A percentile compares a stretch with the other conserved stretches of the same genome.
Evolutionary conservation across 2,888 invertebrate species (phyloP).

Genomic region (Synergus laeviventris): DNA sequence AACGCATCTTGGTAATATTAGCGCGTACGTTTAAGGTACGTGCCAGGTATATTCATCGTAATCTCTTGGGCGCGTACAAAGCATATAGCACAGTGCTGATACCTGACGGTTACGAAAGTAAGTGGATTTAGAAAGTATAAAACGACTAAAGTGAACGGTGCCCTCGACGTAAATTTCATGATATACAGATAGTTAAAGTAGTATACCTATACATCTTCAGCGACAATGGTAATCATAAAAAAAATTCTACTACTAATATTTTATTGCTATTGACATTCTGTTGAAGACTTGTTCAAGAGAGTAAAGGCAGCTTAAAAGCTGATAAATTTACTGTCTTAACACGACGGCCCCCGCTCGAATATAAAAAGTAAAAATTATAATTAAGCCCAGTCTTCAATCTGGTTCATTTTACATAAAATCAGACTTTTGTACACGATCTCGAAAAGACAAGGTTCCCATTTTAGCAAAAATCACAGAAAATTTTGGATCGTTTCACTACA

Average conservation of each 20-base stretch:
- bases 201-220: constrained; percentile 18
- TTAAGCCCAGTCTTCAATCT: not conserved
- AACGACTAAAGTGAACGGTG: constrained; percentile 71
- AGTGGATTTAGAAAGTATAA: constrained; percentile 75
- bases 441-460: constrained; percentile 3
- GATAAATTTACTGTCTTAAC: no score
- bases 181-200: not conserved
- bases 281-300: not conserved
- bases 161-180: constrained; percentile 43
- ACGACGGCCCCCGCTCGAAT: not conserved
- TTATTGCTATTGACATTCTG: constrained; percentile 11
- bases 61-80: constrained; percentile 21
- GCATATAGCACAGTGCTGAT: constrained; percentile 51
- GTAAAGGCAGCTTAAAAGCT: no score
- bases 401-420: not conserved
- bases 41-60: constrained; percentile 31
- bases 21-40: constrained; percentile 30
- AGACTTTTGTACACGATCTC: not conserved
- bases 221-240: constrained; percentile 17
- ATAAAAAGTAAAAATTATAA: no score
- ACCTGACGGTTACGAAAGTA: constrained; percentile 72
- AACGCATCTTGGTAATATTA: constrained; percentile 10
- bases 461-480: not conserved
- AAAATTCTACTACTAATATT: constrained; percentile 16
- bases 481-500: not conserved